phyloP scores from a whole-genome alignment of 30 jellyfish, hydroid and myxozoan genomes.

The Cassiopea andromeda region DNA sequence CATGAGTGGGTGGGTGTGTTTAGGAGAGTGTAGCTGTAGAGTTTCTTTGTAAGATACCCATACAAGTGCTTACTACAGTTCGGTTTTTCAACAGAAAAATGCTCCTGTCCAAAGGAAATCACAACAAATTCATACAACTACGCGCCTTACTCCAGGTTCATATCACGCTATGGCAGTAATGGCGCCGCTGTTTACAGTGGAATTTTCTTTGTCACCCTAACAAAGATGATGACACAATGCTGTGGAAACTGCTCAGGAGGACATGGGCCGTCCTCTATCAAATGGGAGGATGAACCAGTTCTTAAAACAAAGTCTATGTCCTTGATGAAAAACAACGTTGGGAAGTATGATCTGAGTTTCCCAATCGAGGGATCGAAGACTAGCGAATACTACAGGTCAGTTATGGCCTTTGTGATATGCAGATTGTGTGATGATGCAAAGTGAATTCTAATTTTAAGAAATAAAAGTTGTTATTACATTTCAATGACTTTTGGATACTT shows the following conservation, averaged over 20 bases:
- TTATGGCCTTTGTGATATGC: no score
- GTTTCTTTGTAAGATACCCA: no score
- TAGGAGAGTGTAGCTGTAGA: no score
- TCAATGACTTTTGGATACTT: no score
- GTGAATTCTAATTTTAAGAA: no score
- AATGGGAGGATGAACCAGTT: conserved; percentile 61
- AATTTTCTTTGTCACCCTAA: conserved; percentile 63
- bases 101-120: conserved; percentile 72
- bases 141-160: conserved; percentile 82
- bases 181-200: conserved; percentile 48
- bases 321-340: conserved; percentile 51
- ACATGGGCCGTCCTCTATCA: conserved; percentile 75
- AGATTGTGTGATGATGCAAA: no score
- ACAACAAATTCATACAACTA: conserved; percentile 75
- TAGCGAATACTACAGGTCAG: conserved; percentile 78
- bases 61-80: no score
- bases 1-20: no score
- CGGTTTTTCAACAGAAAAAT: conserved; percentile 48
- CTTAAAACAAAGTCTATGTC: conserved; percentile 36
- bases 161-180: background rate
- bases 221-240: conserved; percentile 64
- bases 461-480: no score
- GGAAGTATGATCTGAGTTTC: conserved; percentile 58
- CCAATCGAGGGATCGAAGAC: conserved; percentile 73
- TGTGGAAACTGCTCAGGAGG: conserved; percentile 92